Evolutionary conservation across 2,888 invertebrate species (phyloP).

Genomic region (Campopleginae sp.): DNA sequence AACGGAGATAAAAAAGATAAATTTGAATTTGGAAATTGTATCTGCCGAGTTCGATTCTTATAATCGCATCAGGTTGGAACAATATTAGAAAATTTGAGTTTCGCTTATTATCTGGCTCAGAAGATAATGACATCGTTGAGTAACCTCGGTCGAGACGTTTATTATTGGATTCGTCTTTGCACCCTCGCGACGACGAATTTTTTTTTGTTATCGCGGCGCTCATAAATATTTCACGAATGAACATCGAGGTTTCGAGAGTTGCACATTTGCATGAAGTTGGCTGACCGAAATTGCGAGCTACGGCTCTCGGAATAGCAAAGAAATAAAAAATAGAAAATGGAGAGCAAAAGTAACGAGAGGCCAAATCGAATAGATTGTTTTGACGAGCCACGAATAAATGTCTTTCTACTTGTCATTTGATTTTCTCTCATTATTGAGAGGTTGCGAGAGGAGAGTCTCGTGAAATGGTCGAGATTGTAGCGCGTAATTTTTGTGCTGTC

Average conservation of each 20-base stretch:
- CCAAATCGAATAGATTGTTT: background rate
- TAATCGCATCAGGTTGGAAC: background rate
- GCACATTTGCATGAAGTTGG: background rate
- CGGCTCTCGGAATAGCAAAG: background rate
- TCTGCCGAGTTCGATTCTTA: background rate
- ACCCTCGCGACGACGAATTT: background rate
- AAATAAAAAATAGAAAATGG: background rate
- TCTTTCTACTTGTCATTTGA: background rate
- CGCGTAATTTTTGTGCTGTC: slow-evolving; percentile 32
- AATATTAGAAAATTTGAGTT: background rate
- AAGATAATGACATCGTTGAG: slow-evolving; percentile 36
- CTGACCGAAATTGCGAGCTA: background rate
- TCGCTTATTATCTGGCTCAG: background rate
- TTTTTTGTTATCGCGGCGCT: background rate
- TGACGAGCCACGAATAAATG: background rate
- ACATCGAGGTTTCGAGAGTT: background rate
- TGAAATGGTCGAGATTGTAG: slow-evolving; percentile 34
- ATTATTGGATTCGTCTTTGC: slow-evolving; percentile 55
- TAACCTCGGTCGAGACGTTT: slow-evolving; percentile 37
- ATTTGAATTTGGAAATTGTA: background rate
- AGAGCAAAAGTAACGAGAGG: background rate
- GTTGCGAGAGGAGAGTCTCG: background rate
- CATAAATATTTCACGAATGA: slow-evolving; percentile 1
- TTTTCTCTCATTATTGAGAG: slow-evolving; percentile 38
- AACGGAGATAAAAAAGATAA: background rate